Evolutionary conservation across 2,888 invertebrate genomes (phyloP), one percentile per base, ranked within the genome.

Genomic region (Chydorus sphaericus): DNA sequence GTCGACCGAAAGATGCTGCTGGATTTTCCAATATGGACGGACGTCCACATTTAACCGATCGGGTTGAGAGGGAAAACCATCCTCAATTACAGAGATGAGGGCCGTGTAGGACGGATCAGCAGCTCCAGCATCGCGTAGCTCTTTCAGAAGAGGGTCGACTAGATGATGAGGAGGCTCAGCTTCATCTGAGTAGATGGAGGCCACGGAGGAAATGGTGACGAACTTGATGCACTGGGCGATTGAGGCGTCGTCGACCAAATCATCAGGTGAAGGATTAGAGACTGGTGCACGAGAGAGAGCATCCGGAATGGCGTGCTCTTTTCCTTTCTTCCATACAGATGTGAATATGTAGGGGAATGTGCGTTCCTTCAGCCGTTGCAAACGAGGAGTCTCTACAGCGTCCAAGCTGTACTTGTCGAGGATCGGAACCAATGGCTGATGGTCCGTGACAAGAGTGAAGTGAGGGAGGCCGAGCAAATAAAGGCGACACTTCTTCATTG

Each of bases 401-500:
- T 53, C 53, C 4, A 62, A 62, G 16, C 23, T 61, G 16, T 59
- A 54, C 3, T 61, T 62, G 16, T 59, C 59, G 16, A 62, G 62
- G 11, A 65, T 61, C 14, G 58, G 58, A 33, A 60, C 56, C 8
- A 66, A 38, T 11, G 65, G 62, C 57, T 63, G 62, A 56, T 65
- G 65, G 52, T 65, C 64, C 8, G 62, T 63, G 44, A 61, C 31
- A 2, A 66, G 48, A 2, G 48, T 60, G 55, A 66, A 63, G n/a
- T n/a, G n/a, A 30, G 56, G 51, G 5, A 33, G 31, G 4, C 56
- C 56, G 11, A 38, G 28, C 14, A 56, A 29, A 23, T 51, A 36
- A 10, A 53, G 50, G 33, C 44, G 50, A 18, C 56, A 37, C 51
- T 56, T 56, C 11, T 14, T 11, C 37, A 53, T 53, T 30, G 57